phyloP scores from a whole-genome alignment of 2,888 invertebrate species.

The Chouioia cunea region DNA sequence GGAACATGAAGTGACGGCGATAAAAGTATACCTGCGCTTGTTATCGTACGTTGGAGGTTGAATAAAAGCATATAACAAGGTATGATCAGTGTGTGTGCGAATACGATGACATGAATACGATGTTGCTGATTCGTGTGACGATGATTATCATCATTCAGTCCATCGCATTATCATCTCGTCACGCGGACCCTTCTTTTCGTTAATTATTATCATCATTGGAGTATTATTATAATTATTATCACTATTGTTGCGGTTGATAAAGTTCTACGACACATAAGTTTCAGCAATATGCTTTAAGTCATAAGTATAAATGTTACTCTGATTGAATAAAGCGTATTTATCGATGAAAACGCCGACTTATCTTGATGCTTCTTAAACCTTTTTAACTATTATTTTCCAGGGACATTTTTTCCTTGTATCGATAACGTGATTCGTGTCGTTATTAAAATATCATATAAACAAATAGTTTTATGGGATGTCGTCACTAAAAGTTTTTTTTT shows the following conservation, averaged over 20 bases:
- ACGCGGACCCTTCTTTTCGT: conserved; percentile 37
- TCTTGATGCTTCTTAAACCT: conserved; percentile 11
- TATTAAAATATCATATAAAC: too few species aligned
- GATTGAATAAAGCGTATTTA: conserved; percentile 69
- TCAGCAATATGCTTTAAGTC: conserved; percentile 66
- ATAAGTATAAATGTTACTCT: conserved; percentile 68
- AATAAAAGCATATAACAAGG: conserved; percentile 14
- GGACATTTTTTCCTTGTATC: too few species aligned
- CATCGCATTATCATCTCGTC: conserved; percentile 1
- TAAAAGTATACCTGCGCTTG: conserved; percentile 24
- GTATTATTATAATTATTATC: conserved; percentile 54
- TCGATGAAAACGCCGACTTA: conserved; percentile 59
- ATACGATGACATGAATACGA: conserved; percentile 31
- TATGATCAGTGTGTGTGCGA: conserved; percentile 39
- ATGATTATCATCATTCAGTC: conserved; percentile 31
- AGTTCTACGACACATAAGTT: conserved; percentile 66
- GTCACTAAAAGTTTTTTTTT: too few species aligned
- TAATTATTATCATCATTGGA: conserved; percentile 40
- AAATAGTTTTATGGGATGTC: too few species aligned
- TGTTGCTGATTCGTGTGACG: conserved; percentile 44
- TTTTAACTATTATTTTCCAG: neutral
- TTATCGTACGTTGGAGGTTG: conserved; percentile 25
- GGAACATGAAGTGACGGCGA: conserved; percentile 15
- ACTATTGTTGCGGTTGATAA: conserved; percentile 64
- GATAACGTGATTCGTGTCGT: too few species aligned